phyloP scores from a whole-genome alignment of 2,888 invertebrate genomes.

The Chrysina gloriosa region DNA sequence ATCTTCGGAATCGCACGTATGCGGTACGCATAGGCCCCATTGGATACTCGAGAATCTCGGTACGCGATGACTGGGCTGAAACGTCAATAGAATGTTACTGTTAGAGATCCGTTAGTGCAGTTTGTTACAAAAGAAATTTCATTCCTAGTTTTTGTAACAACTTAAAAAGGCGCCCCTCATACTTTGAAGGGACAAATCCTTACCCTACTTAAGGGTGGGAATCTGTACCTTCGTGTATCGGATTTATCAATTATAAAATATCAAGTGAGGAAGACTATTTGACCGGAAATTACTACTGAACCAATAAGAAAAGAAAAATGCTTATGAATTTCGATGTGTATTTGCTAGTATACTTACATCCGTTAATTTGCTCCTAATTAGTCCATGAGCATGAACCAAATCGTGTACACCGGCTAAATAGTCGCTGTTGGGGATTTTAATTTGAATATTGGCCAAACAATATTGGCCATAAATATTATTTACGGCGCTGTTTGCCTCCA shows the following conservation, averaged over 20 bases:
- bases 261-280: too few relatives aligned
- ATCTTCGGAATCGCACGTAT: slow-evolving; percentile 70
- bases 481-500: slow-evolving; percentile 54
- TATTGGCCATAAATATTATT: slow-evolving; percentile 70
- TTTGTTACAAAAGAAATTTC: too few relatives aligned
- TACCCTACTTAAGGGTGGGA: too few relatives aligned
- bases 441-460: slow-evolving; percentile 73
- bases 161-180: too few relatives aligned
- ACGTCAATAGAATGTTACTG: slow-evolving; percentile 42
- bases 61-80: slow-evolving; percentile 77
- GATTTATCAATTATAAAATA: too few relatives aligned
- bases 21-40: slow-evolving; percentile 78
- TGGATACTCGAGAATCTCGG: slow-evolving; percentile 75
- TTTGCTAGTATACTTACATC: slow-evolving; percentile 69
- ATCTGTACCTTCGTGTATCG: too few relatives aligned
- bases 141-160: too few relatives aligned
- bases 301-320: neutral
- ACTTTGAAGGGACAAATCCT: too few relatives aligned
- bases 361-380: slow-evolving; percentile 73
- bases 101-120: slow-evolving; percentile 2
- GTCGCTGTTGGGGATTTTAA: slow-evolving; percentile 66
- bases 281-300: too few relatives aligned
- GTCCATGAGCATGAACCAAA: slow-evolving; percentile 71
- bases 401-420: slow-evolving; percentile 68
- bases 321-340: neutral